Evolutionary conservation across 2,888 invertebrate genomes (phyloP).

Genomic region (Temnothorax unifasciatus): DNA sequence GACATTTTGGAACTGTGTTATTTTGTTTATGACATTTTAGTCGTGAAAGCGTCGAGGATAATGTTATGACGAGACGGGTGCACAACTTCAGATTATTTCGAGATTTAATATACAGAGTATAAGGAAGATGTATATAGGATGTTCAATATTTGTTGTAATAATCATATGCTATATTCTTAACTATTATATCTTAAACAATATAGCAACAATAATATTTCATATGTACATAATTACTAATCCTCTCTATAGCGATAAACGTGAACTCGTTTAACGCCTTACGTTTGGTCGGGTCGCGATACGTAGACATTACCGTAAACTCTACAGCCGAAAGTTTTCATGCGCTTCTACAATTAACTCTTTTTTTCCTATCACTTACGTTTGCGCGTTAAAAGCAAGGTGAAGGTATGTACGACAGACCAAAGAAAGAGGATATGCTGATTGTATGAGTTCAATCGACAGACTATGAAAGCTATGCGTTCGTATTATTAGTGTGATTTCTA

Average conservation of each 20-base stretch:
- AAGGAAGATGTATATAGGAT: not conserved
- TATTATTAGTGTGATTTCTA: conserved; percentile 62
- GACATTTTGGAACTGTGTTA: not conserved
- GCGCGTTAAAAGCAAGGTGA: conserved; percentile 8
- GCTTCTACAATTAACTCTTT: conserved; percentile 33
- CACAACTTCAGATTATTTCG: conserved; percentile 13
- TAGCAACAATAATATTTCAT: conserved; percentile 83
- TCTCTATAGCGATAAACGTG: conserved; percentile 53
- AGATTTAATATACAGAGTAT: not conserved
- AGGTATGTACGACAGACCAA: conserved; percentile 21
- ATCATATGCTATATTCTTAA: conserved; percentile 79
- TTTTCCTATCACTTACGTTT: conserved; percentile 16
- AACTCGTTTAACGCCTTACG: conserved; percentile 34
- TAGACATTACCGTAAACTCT: conserved; percentile 69
- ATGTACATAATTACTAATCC: conserved; percentile 79
- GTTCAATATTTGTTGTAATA: conserved; percentile 63
- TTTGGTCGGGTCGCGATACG: conserved; percentile 33
- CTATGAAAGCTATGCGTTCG: conserved; percentile 55
- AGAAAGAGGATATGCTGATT: conserved; percentile 45
- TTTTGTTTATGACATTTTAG: conserved; percentile 14
- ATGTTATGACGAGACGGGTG: not conserved
- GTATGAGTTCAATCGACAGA: conserved; percentile 44
- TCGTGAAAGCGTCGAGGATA: not conserved
- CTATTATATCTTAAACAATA: conserved; percentile 83
- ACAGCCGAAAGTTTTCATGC: conserved; percentile 61